Conservation (phyloP, 1,140 invertebrate species). For the Leguminivora glycinivorella region DNA sequence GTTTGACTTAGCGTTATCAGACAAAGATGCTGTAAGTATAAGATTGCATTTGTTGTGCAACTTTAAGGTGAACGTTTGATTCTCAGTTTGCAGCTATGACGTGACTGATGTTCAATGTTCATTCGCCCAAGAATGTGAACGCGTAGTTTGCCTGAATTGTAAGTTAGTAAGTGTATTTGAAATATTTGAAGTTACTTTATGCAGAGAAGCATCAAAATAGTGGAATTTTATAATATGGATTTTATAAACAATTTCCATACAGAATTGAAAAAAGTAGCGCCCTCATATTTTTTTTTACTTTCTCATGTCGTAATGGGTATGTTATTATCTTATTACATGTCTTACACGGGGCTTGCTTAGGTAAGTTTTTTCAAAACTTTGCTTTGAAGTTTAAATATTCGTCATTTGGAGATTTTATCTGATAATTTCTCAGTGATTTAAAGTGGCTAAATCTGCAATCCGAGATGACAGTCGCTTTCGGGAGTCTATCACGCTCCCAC, state of each 20-base stretch:
- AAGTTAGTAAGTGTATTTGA: too few species aligned
- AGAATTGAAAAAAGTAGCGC: too few species aligned
- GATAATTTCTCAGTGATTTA: neutral
- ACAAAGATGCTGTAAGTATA: neutral
- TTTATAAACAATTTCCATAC: too few species aligned
- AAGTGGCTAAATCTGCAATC: neutral
- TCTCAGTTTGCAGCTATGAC: neutral
- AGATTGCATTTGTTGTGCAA: neutral
- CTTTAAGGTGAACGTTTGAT: neutral
- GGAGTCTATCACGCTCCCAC: slow-evolving; percentile 18
- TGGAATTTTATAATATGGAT: too few species aligned
- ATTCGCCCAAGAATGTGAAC: too few species aligned
- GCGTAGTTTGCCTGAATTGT: too few species aligned
- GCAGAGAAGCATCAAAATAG: too few species aligned
- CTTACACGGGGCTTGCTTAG: too few species aligned
- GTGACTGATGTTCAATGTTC: neutral
- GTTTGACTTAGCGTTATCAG: neutral
- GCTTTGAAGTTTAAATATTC: neutral
- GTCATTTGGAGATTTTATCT: neutral
- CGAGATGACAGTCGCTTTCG: neutral
- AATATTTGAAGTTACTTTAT: too few species aligned
- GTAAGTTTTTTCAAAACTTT: neutral
- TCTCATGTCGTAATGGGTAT: too few species aligned
- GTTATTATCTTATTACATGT: too few species aligned
- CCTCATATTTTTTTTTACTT: too few species aligned